Base-by-base conservation (phyloP, 2,797 vertebrate species). In the Melanogrammus aeglefinus region DNA sequence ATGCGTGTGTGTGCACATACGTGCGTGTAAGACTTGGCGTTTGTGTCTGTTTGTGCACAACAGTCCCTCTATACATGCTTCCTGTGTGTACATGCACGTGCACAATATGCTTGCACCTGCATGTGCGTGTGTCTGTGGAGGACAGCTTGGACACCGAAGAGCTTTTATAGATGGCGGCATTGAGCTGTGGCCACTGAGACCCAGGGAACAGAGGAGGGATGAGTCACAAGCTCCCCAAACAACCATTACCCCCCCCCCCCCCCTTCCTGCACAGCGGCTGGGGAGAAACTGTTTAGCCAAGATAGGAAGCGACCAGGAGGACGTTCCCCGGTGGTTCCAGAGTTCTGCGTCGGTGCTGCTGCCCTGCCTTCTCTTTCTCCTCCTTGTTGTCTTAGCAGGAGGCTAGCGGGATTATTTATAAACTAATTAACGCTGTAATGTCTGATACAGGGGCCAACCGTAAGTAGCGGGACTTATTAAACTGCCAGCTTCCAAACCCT, bases 391-490 rank as follows among this genome's bases (percentile, higher is more conserved):
- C 83, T 83, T 85, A 63, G 57, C 18, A 21, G 83, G 86, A 88
- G 86, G 87, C 88, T 77, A 81, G 79, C 75, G 82, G 88, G 88
- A 87, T 91, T 90, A 90, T 90, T 91, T 89, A 90, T 89, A 90
- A 91, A 85, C 88, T 84, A 86, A 89, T 91, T 90, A 90, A 90
- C 85, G 86, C 80, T 69, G 29, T 87, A 88, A 88, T 90, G 90
- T 91, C 81, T 88, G 81, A 85, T 84, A 88, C 88, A 78, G 80
- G 80, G 81, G 77, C 85, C 85, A 79, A 89, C 89, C 86, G 87
- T 86, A 82, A 87, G 85, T 83, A 76, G 80, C 81, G 85, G 80
- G 80, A 87, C 86, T 80, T 83, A 87, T 87, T 85, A 85, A 79
- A 76, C 86, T 84, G 87, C 87, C 88, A 89, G 85, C 83, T 83